A percentile compares a stretch with the other conserved stretches of the same genome.
Conservation (phyloP, 2,113 vertebrate species). For the Enhydra lutris region DNA sequence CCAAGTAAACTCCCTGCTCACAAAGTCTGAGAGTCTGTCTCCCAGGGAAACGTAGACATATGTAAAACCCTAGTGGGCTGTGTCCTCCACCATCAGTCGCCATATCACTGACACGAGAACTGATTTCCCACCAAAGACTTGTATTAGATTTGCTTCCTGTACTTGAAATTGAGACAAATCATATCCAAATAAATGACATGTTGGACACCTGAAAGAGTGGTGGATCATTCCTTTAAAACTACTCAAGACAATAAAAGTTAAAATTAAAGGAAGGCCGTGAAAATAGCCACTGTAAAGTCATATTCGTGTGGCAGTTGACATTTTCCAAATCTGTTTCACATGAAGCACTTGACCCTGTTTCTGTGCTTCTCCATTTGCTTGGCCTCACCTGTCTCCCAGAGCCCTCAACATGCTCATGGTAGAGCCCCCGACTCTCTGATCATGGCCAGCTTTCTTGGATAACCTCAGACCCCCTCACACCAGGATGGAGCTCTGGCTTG, state of each 20-base stretch:
- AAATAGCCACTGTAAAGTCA: neutral
- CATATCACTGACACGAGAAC: neutral
- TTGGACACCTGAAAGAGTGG: neutral
- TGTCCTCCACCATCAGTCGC: neutral
- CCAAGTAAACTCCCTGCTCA: neutral
- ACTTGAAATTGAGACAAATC: neutral
- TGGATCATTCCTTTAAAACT: neutral
- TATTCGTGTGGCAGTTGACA: neutral
- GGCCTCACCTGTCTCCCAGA: fast-evolving
- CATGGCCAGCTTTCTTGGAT: neutral
- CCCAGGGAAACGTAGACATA: neutral
- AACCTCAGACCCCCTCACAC: fast-evolving
- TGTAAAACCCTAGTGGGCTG: neutral
- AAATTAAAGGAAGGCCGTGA: neutral
- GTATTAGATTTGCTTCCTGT: neutral
- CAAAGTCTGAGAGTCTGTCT: neutral
- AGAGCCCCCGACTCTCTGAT: neutral
- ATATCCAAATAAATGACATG: neutral
- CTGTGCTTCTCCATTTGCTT: neutral
- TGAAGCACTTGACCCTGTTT: too few relatives aligned
- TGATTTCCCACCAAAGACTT: neutral
- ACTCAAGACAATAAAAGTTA: neutral
- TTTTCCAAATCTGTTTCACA: neutral
- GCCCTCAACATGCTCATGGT: neutral
- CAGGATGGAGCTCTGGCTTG: neutral